These are phyloP conservation scores for Corythaixoides concolor DNA, from an alignment of 2,113 vertebrate species.

Conservation along the genomic window DNA sequence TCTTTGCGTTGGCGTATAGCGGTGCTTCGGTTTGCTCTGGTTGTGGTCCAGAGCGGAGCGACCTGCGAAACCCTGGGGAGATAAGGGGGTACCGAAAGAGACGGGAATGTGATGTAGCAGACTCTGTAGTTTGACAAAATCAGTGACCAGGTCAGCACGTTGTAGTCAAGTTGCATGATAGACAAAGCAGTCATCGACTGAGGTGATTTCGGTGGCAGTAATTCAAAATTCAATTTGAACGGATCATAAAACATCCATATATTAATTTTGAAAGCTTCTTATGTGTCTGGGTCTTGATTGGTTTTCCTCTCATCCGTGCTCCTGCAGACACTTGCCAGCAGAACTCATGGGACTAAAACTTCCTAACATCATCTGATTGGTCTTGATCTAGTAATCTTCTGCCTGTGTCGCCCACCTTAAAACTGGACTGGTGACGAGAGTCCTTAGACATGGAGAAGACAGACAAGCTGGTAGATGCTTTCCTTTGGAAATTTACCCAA, in stretches of 20 bases:
- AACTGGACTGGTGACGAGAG: not conserved
- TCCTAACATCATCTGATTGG: not conserved
- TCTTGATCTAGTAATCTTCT: not conserved
- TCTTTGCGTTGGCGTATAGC: not conserved
- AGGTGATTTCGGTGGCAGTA: not conserved
- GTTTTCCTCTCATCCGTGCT: not conserved
- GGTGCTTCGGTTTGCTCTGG: not conserved
- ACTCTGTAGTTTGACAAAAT: not conserved
- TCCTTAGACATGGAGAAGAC: not conserved
- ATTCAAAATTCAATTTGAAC: not conserved
- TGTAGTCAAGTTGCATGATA: not conserved
- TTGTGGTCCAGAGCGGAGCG: not conserved
- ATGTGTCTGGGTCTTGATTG: not conserved
- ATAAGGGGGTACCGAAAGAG: fast-evolving
- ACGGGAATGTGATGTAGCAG: not conserved
- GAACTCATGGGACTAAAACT: not conserved
- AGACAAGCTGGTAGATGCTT: not conserved
- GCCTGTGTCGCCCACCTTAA: not conserved
- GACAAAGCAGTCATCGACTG: not conserved
- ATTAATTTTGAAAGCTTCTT: not conserved
- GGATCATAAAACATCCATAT: not conserved
- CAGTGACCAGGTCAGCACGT: not conserved
- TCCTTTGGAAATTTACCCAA: not conserved
- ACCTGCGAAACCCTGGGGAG: fast-evolving
- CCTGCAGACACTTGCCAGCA: not conserved